phyloP scores from a whole-genome alignment of 2,888 invertebrate species.

The Matsumyia berberina region DNA sequence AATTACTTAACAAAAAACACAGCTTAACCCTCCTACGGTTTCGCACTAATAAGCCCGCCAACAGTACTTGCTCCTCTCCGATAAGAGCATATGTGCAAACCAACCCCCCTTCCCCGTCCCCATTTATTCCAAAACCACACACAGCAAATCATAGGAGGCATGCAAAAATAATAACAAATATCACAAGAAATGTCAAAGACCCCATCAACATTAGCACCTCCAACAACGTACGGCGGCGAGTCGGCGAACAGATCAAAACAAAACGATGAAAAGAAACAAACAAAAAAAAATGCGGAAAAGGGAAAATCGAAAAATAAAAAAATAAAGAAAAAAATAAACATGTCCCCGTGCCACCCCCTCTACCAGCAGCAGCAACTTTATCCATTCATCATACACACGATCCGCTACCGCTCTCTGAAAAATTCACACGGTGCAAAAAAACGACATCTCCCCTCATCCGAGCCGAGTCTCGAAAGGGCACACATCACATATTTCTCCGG shows the following conservation, averaged over 20 bases:
- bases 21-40: conserved; percentile 34
- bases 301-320: conserved; percentile 48
- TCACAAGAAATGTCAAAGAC: conserved; percentile 72
- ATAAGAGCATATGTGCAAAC: conserved; percentile 55
- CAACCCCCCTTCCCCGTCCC: not conserved
- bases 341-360: conserved; percentile 21
- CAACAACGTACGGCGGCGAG: conserved; percentile 46
- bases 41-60: conserved; percentile 62
- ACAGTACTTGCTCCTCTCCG: conserved; percentile 19
- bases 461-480: conserved; percentile 65
- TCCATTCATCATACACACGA: conserved; percentile 44
- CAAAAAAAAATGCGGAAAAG: conserved; percentile 54
- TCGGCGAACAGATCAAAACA: conserved; percentile 66
- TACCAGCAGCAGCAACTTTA: not conserved
- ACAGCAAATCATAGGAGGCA: conserved; percentile 38
- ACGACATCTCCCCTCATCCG: conserved; percentile 59
- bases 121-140: not conserved
- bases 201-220: conserved; percentile 24
- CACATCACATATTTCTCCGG: conserved; percentile 20
- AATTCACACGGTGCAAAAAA: conserved; percentile 70
- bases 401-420: conserved; percentile 44
- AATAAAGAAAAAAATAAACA: conserved; percentile 50
- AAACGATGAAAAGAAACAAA: conserved; percentile 46
- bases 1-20: too few species aligned
- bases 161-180: conserved; percentile 70